These are phyloP conservation scores for Archilochus colubris DNA, from an alignment of 2,113 vertebrate genomes.

Conservation along the genomic window DNA sequence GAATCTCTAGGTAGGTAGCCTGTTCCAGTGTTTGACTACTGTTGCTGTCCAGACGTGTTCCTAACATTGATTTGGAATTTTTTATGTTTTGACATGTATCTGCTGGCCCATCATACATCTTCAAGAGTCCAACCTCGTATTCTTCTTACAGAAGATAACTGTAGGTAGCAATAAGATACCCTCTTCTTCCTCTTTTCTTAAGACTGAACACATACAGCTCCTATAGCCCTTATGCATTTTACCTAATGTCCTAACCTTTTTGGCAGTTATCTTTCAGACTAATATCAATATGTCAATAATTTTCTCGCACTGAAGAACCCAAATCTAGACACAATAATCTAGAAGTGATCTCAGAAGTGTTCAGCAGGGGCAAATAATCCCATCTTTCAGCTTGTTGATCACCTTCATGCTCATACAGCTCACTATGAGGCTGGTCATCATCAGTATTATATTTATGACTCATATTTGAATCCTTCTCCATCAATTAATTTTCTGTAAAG, in stretches of 20 bases:
- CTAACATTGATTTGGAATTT: background rate
- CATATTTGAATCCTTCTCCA: background rate
- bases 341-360: background rate
- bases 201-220: background rate
- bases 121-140: background rate
- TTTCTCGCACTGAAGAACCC: background rate
- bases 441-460: background rate
- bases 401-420: background rate
- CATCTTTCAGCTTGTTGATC: background rate
- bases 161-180: background rate
- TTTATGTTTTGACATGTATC: background rate
- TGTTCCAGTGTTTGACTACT: background rate
- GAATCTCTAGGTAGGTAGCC: background rate
- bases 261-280: background rate
- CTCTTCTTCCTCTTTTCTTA: background rate
- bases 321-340: background rate
- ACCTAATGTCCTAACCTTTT: background rate
- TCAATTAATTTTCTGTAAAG: background rate
- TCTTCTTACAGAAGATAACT: background rate
- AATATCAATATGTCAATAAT: background rate
- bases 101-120: background rate
- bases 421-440: background rate
- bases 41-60: background rate
- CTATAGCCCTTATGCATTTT: background rate
- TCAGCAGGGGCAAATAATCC: background rate